Conservation (phyloP, 1,140 invertebrate species). For the Lepidurus arcticus region DNA sequence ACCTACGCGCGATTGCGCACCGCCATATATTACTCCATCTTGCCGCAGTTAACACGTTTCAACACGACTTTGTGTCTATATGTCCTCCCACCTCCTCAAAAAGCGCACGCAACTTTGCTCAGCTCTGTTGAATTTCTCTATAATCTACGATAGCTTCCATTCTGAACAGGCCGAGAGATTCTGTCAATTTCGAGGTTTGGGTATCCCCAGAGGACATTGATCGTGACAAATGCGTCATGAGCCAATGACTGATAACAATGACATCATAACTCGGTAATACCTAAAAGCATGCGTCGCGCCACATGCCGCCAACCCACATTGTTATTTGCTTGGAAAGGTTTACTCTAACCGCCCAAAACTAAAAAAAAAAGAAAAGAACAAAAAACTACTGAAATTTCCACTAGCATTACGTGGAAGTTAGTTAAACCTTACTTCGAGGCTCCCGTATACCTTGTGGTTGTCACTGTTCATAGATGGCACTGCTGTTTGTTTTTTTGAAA, state of each 20-base stretch:
- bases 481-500: too few relatives aligned
- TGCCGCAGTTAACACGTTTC: conserved; percentile 8
- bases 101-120: not conserved
- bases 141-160: not conserved
- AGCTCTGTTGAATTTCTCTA: not conserved
- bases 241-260: not conserved
- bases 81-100: not conserved
- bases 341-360: too few relatives aligned
- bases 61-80: not conserved
- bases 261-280: not conserved
- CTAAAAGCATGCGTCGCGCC: too few relatives aligned
- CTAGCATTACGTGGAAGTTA: too few relatives aligned
- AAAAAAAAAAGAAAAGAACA: too few relatives aligned
- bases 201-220: not conserved
- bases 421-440: too few relatives aligned
- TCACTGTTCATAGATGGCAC: too few relatives aligned
- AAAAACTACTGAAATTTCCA: too few relatives aligned
- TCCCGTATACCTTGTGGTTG: too few relatives aligned
- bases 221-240: not conserved
- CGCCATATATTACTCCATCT: conserved; percentile 4
- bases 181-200: not conserved
- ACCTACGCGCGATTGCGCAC: conserved; percentile 7
- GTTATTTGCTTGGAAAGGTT: too few relatives aligned
- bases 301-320: too few relatives aligned
- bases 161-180: not conserved